Percentiles rank a stretch among this genome's conserved stretches.
Conservation (phyloP, 2,797 vertebrate species). For the Clarias fuscus region DNA sequence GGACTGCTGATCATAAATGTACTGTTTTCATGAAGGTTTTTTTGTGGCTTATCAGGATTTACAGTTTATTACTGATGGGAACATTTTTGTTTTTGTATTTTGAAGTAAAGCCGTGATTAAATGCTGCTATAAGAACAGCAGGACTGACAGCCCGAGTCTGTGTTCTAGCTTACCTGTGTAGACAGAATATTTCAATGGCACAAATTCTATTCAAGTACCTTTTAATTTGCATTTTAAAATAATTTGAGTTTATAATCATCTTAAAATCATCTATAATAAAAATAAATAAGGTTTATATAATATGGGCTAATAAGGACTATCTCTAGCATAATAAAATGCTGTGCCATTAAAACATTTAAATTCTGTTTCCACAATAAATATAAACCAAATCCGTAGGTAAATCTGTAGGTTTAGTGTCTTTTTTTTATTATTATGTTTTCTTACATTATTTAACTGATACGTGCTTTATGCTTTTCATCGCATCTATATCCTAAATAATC, state of each 20-base stretch:
- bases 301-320: not conserved
- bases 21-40: not conserved
- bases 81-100: not conserved
- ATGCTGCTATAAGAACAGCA: not conserved
- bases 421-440: not conserved
- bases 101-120: not conserved
- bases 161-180: not conserved
- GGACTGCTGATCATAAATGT: not conserved
- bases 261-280: not conserved
- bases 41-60: slow-evolving; percentile 7
- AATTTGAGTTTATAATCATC: not conserved
- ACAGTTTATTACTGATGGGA: not conserved
- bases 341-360: not conserved
- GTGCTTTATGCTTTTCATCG: not conserved
- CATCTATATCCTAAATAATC: not conserved
- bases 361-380: not conserved
- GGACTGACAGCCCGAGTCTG: not conserved
- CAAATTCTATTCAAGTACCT: not conserved
- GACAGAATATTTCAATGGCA: not conserved
- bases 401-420: not conserved
- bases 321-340: not conserved
- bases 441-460: not conserved
- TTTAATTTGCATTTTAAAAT: not conserved
- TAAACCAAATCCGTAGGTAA: not conserved
- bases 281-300: not conserved